phyloP scores from a whole-genome alignment of 1,140 invertebrate genomes.

The Magallana angulata region DNA sequence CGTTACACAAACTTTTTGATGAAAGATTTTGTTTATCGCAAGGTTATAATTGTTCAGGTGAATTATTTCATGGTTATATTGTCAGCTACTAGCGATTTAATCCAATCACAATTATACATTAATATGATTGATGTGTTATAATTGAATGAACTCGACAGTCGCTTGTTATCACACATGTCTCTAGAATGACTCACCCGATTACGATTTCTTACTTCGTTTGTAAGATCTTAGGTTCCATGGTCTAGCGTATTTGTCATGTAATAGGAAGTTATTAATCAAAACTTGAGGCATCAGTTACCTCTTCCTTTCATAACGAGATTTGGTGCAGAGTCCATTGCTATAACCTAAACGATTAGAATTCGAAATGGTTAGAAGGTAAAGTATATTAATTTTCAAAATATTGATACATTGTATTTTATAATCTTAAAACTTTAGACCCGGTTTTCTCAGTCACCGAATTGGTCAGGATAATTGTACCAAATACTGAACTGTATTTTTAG shows the following conservation, averaged over 20 bases:
- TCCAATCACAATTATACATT: too few species aligned
- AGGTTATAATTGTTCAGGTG: too few species aligned
- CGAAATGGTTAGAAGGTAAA: constrained; percentile 7
- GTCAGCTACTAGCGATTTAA: too few species aligned
- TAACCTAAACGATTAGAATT: background rate
- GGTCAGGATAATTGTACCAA: background rate
- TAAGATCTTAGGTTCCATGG: background rate
- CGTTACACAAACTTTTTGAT: too few species aligned
- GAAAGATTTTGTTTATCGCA: too few species aligned
- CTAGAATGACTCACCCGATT: background rate
- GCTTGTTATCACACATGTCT: background rate
- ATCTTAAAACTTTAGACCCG: background rate
- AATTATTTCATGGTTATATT: too few species aligned
- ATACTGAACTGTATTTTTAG: background rate
- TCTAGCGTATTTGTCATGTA: background rate
- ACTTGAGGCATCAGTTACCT: background rate
- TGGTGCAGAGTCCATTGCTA: background rate
- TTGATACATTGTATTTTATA: background rate
- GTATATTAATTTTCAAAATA: background rate
- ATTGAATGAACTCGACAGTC: too few species aligned
- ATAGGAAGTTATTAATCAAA: constrained; percentile 36
- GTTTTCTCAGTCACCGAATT: background rate
- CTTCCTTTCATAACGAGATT: background rate
- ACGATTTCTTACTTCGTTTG: background rate
- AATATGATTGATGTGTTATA: too few species aligned